These are phyloP conservation scores for Campoplex capitator DNA, from an alignment of 2,888 invertebrate species.

Conservation along the genomic window DNA sequence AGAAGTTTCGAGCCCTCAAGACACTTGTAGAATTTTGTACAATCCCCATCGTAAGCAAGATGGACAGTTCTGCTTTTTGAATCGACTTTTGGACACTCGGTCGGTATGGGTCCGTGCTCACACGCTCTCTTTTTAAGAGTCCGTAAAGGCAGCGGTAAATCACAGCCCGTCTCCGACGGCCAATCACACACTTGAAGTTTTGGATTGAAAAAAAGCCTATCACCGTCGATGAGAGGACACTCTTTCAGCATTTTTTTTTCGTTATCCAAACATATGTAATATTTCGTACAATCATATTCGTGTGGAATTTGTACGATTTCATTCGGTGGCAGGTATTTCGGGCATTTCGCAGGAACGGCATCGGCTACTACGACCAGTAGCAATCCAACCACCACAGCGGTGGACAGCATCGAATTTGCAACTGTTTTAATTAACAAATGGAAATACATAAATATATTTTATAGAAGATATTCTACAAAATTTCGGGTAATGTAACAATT, in stretches of 20 bases:
- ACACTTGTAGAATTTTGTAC: conserved; percentile 73
- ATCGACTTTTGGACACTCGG: conserved; percentile 55
- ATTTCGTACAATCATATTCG: neutral
- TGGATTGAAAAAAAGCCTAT: neutral
- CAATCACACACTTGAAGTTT: neutral
- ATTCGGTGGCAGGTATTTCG: neutral
- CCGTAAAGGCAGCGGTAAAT: neutral
- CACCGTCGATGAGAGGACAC: neutral
- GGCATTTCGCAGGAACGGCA: conserved; percentile 50
- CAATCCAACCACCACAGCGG: conserved; percentile 7
- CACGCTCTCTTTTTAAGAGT: neutral
- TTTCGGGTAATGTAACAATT: neutral
- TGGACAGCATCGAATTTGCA: neutral
- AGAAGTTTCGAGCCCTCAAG: neutral
- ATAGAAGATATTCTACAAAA: neutral
- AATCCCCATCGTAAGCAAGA: conserved; percentile 72
- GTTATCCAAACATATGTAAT: neutral
- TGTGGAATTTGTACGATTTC: neutral
- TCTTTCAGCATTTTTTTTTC: neutral
- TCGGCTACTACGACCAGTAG: conserved; percentile 1
- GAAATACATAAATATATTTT: neutral
- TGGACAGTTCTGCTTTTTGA: conserved; percentile 54
- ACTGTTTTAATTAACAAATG: conserved; percentile 14
- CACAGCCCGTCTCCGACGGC: neutral
- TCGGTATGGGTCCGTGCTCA: neutral